Base-by-base conservation (phyloP, 2,797 vertebrate genomes). In the Helicolenus hilgendorfi region DNA sequence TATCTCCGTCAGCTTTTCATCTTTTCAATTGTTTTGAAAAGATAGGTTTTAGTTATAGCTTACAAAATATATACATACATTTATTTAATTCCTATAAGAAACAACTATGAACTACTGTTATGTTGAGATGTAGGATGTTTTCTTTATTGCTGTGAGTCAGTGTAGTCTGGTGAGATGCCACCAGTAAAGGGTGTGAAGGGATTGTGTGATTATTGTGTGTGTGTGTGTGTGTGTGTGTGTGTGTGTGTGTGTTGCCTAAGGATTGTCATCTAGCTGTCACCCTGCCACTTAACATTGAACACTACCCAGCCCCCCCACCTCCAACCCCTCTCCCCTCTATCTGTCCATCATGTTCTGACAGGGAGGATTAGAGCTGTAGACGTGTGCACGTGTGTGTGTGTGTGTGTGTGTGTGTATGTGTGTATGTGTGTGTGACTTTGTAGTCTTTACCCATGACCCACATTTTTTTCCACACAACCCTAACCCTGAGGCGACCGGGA, bases 331-430 rank as follows among this genome's bases (percentile, higher is more conserved):
- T 29, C 80, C 78, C 64, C 77, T 87, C 83, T 65, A 36, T 91
- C 87, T 85, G 91, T 96, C 94, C 72, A 86, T 96, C 96, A 96
- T 5, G 59, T 70, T 85, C 85, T 92, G 92, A 87, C 91, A 91
- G 88, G n/a, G 58, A 82, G 93, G 93, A 95, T 92, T 95, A 95
- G 79, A 89, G 88, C 77, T 27, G 70, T 11, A 20, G 24, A 53
- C 11, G 38, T 26, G 27, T 59, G 69, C 49, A 41, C 49, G 59
- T 69, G 36, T 69, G 62, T 78, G 70, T 68, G 56, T 73, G 56
- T 69, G 56, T 24, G 27, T 59, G 18, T 14, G 6, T 35, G 26
- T 63, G 56, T 45, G 38, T 62, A 41, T 10, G 4, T 26, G 41
- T 63, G 64, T 36, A 27, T 49, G 55, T 67, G 35, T 71, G 64